Base-by-base conservation (phyloP, 2,113 vertebrate species). In the Semicossyphus pulcher region DNA sequence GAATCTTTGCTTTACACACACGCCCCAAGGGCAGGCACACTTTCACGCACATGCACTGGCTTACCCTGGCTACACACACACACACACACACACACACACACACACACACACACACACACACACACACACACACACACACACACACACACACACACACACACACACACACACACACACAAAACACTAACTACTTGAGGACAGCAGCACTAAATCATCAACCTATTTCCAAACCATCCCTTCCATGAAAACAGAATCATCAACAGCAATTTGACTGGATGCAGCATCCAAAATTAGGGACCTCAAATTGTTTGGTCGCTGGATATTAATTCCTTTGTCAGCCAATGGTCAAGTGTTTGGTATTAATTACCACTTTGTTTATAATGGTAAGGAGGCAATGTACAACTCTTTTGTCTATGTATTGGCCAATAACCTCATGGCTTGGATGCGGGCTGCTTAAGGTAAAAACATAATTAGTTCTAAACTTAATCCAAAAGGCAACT, bases 11-110 rank as follows among this genome's bases (percentile, higher is more conserved):
- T 75, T 54, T 62, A 78, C 52, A 77, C 78, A 66, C 52, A 83
- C 49, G 23, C 39, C 79, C 63, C 81, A 92, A 91, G 89, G 88
- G 66, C 87, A 72, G 73, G 28, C 41, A 49, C 15, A 23, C 59
- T 36, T 23, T 34, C 11, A 47, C 39, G 6, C 32, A 61, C 25
- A 29, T 11, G 4, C 47, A 49, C 45, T 14, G 16, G 65, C 31
- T 25, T 44, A 54, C 20, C 34, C 47, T 44, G 29, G n/a, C 20
- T 18, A 71, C 14, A 16, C 36, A 58, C 20, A 36, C 21, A 16
- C 23, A 28, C 23, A 29, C 49, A 47, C 29, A 53, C 26, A 44
- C 39, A 63, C 36, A 37, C 10, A 75, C 20, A 62, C 23, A 66
- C 45, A 39, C 29, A 41, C 44, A 28, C 39, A 71, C 14, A 16